These are phyloP conservation scores for Lophochroa leadbeateri DNA, from an alignment of 2,113 vertebrate species.

Conservation along the genomic window DNA sequence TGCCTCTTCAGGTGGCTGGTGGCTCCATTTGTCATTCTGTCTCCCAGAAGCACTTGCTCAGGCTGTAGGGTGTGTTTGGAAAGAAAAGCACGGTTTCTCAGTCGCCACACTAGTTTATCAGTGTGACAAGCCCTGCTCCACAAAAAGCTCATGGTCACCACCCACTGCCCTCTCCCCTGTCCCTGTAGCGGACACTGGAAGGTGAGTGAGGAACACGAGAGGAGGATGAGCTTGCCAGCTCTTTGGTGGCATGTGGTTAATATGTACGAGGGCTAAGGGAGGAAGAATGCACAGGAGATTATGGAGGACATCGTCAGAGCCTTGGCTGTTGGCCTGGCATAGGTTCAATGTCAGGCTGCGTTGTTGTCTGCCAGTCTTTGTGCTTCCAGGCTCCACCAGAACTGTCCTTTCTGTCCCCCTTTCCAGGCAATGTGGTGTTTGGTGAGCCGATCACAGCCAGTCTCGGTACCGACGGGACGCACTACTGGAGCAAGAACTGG, in stretches of 20 bases:
- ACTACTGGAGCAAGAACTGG: constrained; percentile 99
- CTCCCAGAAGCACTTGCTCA: neutral
- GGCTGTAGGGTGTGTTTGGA: neutral
- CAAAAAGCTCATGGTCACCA: neutral
- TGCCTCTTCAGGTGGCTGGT: neutral
- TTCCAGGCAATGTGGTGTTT: constrained; percentile 92
- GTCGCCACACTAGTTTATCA: neutral
- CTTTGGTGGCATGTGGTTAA: neutral
- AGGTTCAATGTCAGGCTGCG: neutral
- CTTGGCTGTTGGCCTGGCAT: neutral
- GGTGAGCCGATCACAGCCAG: constrained; percentile 96
- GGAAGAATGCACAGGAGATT: neutral
- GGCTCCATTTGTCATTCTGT: neutral
- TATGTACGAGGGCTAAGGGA: neutral
- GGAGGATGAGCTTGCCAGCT: neutral
- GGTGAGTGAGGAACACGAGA: neutral
- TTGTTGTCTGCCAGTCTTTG: neutral
- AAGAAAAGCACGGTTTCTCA: neutral
- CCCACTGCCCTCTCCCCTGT: neutral
- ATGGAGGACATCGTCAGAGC: neutral
- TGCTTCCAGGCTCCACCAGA: neutral
- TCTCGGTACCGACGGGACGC: constrained; percentile 93
- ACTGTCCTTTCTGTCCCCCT: neutral
- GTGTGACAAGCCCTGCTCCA: neutral
- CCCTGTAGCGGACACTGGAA: neutral